Percentiles rank a stretch among this genome's conserved stretches.
These are phyloP conservation scores for Enteromius viviparus DNA, from an alignment of 2,797 vertebrate species.

Conservation along the genomic window DNA sequence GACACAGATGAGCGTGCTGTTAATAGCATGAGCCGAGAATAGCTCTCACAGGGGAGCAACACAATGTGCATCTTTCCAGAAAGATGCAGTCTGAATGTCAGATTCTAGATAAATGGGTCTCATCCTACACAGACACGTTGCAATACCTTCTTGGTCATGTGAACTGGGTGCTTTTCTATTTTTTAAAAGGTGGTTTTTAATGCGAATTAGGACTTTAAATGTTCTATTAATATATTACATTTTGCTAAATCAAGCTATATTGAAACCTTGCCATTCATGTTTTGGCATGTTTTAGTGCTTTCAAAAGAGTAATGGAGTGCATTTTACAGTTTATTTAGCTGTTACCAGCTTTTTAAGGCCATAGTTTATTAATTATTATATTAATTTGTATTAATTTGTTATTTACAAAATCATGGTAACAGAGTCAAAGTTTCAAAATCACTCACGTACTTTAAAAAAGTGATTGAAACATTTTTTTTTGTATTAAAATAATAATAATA, in stretches of 20 bases:
- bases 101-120: constrained; percentile 32
- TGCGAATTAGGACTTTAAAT: too few relatives aligned
- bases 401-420: background rate
- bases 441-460: background rate
- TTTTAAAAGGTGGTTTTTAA: background rate
- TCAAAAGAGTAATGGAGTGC: background rate
- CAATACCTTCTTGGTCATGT: constrained; percentile 2
- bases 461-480: background rate
- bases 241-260: background rate
- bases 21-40: constrained; percentile 76
- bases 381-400: background rate
- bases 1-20: constrained; percentile 77
- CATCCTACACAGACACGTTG: background rate
- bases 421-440: background rate
- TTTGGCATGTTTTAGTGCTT: background rate
- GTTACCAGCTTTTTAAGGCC: background rate
- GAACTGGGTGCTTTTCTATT: background rate
- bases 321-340: background rate
- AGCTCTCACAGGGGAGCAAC: constrained; percentile 66
- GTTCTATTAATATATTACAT: background rate
- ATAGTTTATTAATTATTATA: background rate
- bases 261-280: background rate
- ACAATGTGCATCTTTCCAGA: constrained; percentile 51
- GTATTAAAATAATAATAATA: background rate
- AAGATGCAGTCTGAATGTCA: constrained; percentile 46